phyloP scores from a whole-genome alignment of 2,113 vertebrate species.

The Pseudopipra pipra region DNA sequence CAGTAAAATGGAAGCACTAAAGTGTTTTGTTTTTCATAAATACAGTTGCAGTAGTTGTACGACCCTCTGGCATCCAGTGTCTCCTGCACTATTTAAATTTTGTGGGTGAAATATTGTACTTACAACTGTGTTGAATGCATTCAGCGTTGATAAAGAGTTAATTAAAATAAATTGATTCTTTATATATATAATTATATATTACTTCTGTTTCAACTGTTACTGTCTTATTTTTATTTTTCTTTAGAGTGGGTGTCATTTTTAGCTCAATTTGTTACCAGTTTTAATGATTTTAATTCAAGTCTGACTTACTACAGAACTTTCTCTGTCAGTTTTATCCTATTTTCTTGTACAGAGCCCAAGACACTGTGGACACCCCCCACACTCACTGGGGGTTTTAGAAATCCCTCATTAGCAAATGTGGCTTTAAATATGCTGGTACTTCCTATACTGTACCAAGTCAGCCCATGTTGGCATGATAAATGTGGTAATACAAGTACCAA shows the following conservation, averaged over 20 bases:
- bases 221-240: not conserved
- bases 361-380: not conserved
- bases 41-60: not conserved
- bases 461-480: not conserved
- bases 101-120: conserved; percentile 35
- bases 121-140: not conserved
- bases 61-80: not conserved
- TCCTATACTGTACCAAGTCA: not conserved
- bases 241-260: not conserved
- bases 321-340: not conserved
- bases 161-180: conserved; percentile 47
- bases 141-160: not conserved
- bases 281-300: not conserved
- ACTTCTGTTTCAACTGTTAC: not conserved
- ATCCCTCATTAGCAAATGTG: not conserved
- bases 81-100: conserved; percentile 26
- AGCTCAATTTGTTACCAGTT: not conserved
- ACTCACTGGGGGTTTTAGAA: not conserved
- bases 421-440: not conserved
- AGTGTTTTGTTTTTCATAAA: not conserved
- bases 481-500: not conserved
- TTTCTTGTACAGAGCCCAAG: not conserved
- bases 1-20: not conserved
- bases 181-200: conserved; percentile 22
- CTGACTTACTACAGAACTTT: not conserved